These are phyloP conservation scores for Sebastes diaconus DNA, from an alignment of 2,797 vertebrate species.

Conservation along the genomic window DNA sequence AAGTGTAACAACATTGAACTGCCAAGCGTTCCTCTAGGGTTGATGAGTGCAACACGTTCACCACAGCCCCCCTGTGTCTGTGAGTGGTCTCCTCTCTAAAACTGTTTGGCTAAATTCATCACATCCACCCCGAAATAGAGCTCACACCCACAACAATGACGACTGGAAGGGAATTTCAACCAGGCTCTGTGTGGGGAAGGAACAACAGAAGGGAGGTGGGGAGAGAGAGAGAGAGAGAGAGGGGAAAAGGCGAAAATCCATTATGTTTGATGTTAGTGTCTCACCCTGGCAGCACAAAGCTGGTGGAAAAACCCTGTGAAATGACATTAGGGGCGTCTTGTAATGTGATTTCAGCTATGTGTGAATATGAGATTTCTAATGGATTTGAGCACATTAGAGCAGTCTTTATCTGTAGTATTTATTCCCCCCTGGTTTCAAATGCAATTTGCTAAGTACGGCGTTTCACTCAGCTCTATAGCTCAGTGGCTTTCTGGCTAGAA, in stretches of 20 bases:
- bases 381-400: conserved; percentile 85
- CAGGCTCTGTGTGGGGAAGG: conserved; percentile 11
- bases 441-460: conserved; percentile 84
- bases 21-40: conserved; percentile 19
- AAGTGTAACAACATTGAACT: conserved; percentile 28
- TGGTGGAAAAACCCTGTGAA: conserved; percentile 76
- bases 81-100: conserved; percentile 31
- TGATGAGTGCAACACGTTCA: conserved; percentile 17
- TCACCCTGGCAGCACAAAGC: conserved; percentile 67
- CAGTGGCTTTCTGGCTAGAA: conserved; percentile 62
- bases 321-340: conserved; percentile 83
- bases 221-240: conserved; percentile 18
- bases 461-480: conserved; percentile 68
- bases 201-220: conserved; percentile 38
- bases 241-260: conserved; percentile 76
- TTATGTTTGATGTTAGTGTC: conserved; percentile 85
- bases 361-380: conserved; percentile 89
- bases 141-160: conserved; percentile 34
- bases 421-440: conserved; percentile 84
- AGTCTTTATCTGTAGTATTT: conserved; percentile 86
- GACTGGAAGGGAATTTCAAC: conserved; percentile 41
- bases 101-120: conserved; percentile 54
- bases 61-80: not conserved
- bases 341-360: conserved; percentile 85
- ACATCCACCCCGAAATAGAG: conserved; percentile 51